Percentiles rank a stretch among this genome's conserved stretches.
Evolutionary conservation across 1,140 invertebrate species (phyloP).

Genomic region (Bombus confusus): DNA sequence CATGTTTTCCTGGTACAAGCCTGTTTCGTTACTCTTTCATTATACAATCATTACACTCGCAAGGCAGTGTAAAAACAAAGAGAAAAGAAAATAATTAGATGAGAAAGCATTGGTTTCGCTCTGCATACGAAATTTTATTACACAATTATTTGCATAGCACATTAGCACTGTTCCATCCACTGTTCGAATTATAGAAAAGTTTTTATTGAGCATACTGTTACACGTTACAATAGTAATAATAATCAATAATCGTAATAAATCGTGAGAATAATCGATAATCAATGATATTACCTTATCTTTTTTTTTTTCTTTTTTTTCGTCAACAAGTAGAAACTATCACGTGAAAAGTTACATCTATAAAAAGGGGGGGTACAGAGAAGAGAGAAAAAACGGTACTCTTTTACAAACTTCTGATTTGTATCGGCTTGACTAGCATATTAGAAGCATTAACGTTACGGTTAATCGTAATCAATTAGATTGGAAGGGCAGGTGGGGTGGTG

Average conservation of each 20-base stretch:
- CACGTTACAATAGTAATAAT: conserved; percentile 73
- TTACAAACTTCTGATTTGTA: conserved; percentile 73
- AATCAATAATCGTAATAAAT: conserved; percentile 71
- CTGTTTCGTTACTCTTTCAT: not conserved
- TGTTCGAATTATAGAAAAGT: conserved; percentile 78
- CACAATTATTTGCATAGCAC: not conserved
- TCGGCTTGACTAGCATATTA: conserved; percentile 79
- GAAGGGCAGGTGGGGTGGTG: not conserved
- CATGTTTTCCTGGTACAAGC: not conserved
- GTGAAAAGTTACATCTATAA: conserved; percentile 43
- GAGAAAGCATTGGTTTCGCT: not conserved
- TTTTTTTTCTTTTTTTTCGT: conserved; percentile 5
- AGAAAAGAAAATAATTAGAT: not conserved
- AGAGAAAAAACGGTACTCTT: conserved; percentile 49
- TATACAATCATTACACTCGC: not conserved
- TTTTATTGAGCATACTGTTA: conserved; percentile 81
- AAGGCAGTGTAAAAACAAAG: not conserved
- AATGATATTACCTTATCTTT: conserved; percentile 62
- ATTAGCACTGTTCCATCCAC: conserved; percentile 4
- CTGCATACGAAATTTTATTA: not conserved
- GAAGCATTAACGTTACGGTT: conserved; percentile 72
- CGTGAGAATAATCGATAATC: conserved; percentile 67
- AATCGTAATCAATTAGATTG: conserved; percentile 61
- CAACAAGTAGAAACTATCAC: conserved; percentile 56
- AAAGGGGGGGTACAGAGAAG: conserved; percentile 25